phyloP scores from a whole-genome alignment of 2,888 invertebrate species.

The Nudaria mundana region DNA sequence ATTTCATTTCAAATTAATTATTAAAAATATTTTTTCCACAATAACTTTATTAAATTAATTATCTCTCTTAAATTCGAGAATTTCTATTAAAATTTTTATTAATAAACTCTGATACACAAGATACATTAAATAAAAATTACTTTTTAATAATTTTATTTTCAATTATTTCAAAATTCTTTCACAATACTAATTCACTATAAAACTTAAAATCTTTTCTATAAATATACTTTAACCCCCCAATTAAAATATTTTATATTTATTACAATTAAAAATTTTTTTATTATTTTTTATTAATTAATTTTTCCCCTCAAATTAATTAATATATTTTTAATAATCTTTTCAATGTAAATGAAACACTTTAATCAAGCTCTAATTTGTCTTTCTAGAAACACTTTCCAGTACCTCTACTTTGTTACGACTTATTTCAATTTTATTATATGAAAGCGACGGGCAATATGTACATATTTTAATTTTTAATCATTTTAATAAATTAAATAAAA shows the following conservation, averaged over 20 bases:
- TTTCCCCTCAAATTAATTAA: conserved; percentile 60
- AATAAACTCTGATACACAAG: conserved; percentile 87
- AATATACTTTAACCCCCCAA: conserved; percentile 68
- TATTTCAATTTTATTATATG: conserved; percentile 85
- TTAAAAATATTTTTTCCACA: conserved; percentile 83
- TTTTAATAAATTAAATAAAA: conserved; percentile 79
- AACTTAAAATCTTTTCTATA: conserved; percentile 74
- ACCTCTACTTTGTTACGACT: conserved; percentile 92
- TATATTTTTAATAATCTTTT: conserved; percentile 74
- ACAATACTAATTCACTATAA: conserved; percentile 82
- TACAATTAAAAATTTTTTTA: conserved; percentile 70
- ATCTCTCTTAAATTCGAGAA: no score
- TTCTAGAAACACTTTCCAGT: conserved; percentile 88
- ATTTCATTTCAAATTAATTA: no score
- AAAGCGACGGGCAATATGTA: conserved; percentile 91
- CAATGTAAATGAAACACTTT: conserved; percentile 86
- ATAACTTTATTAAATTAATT: conserved; percentile 80
- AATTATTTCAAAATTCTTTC: no score
- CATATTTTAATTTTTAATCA: no score
- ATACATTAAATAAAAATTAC: no score
- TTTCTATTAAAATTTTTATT: conserved; percentile 72
- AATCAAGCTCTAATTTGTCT: conserved; percentile 81
- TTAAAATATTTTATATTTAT: conserved; percentile 32
- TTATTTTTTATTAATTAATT: conserved; percentile 61
- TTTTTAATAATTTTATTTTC: no score